Evolutionary conservation across 2,888 invertebrate species (phyloP), one percentile per base, ranked within the genome.

Genomic region (Odiellus spinosus): DNA sequence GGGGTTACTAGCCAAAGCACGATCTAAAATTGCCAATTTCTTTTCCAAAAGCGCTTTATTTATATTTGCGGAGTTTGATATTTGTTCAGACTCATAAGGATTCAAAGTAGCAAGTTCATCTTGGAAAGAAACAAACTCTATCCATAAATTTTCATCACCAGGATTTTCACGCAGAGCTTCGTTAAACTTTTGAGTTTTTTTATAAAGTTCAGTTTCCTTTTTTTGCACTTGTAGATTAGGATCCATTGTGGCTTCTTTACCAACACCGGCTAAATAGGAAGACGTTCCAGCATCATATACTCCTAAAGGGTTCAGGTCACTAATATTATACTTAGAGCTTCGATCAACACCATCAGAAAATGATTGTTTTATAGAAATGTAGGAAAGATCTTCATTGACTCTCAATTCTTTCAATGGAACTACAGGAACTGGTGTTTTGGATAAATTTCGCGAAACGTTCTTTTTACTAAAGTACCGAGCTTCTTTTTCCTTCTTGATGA

Each of bases 111-210:
- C 26, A 18, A 60, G 19, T 18, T 59, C 55, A 47, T 68, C 66
- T 55, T 69, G 69, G 53, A 65, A 67, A n/a, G 60, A 56, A 3
- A 69, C 59, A 61, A 68, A 68, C 21, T 67, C 63, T 8, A 68
- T 49, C 69, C 69, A 69, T 19, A 63, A 48, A 21, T 59, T 46
- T 8, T 65, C 54, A 56, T 68, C 59, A 12, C 53, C 43, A 14
- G 68, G 65, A 32, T 62, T 54, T 21, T 63, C 61, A 38, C 61
- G 53, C 10, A 67, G 53, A 36, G 56, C 50, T 48, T 59, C 59
- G 52, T 68, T 68, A 49, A 57, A 68, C 10, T 49, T 47, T 40
- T 45, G 45, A 6, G 50, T 52, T 39, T 45, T 42, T 21, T 46
- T 21, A 35, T 40, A 40, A 10, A 52, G 17, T 6, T 54, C 42